Percentiles rank a stretch among this genome's conserved stretches.
Evolutionary conservation across 1,140 invertebrate species (phyloP).

Genomic region (Homalodisca vitripennis): DNA sequence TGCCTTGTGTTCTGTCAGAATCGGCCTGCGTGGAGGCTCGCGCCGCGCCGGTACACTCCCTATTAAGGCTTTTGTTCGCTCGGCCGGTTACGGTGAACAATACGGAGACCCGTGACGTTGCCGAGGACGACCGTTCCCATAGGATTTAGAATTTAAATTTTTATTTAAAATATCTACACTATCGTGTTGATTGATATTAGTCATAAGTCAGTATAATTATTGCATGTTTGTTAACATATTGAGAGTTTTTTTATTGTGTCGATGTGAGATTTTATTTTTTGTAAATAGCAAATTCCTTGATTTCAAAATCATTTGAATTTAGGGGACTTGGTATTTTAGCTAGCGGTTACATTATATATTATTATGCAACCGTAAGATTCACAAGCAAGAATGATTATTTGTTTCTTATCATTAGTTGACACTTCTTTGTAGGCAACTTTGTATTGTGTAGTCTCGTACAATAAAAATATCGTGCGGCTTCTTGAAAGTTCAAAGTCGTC

Average conservation of each 20-base stretch:
- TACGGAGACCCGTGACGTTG: conserved; percentile 17
- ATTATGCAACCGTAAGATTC: too few species aligned
- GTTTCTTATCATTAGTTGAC: not conserved
- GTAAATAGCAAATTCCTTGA: too few species aligned
- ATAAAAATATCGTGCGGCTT: conserved; percentile 9
- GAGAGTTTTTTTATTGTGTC: conserved; percentile 2
- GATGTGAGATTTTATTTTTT: not conserved
- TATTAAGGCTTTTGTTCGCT: conserved; percentile 59
- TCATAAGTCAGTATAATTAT: conserved; percentile 1
- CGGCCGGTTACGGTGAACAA: not conserved
- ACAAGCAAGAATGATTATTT: conserved; percentile 14
- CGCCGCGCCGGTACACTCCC: conserved; percentile 75
- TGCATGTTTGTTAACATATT: conserved; percentile 14
- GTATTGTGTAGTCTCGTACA: not conserved
- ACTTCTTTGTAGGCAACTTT: not conserved
- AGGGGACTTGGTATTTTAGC: not conserved
- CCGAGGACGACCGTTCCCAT: conserved; percentile 16
- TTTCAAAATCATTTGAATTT: too few species aligned
- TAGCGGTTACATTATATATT: too few species aligned
- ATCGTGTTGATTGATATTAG: conserved; percentile 10
- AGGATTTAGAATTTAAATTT: conserved; percentile 9
- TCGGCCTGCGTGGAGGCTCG: conserved; percentile 70
- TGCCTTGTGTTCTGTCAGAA: conserved; percentile 54
- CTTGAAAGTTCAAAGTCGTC: conserved; percentile 1
- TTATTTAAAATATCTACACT: not conserved